These are phyloP conservation scores for Crocidura indochinensis DNA, from an alignment of 2,797 vertebrate species.

Conservation along the genomic window DNA sequence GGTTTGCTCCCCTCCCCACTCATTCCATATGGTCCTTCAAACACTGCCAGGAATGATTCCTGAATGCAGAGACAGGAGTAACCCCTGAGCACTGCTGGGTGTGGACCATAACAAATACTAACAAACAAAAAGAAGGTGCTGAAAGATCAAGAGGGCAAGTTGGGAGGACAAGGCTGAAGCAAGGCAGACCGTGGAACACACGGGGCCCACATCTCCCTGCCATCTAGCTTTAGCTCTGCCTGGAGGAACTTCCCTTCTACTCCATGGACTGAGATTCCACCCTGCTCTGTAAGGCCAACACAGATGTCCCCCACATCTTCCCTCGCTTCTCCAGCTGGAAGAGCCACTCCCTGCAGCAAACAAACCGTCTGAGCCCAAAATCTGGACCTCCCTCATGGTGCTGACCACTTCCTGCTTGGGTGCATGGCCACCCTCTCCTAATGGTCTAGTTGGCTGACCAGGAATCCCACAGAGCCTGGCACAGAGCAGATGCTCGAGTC, in stretches of 20 bases:
- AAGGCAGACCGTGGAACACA: not conserved
- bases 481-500: not conserved
- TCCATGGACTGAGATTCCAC: conserved; percentile 10
- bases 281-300: conserved; percentile 16
- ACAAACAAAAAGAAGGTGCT: not conserved
- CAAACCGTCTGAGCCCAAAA: conserved; percentile 52
- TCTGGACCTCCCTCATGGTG: conserved; percentile 62
- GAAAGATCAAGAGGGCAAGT: not conserved
- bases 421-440: not conserved
- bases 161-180: not conserved
- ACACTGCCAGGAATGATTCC: too few relatives aligned
- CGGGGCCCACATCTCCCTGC: too few relatives aligned
- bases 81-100: too few relatives aligned
- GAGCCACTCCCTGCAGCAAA: conserved; percentile 66
- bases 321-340: conserved; percentile 73
- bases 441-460: not conserved
- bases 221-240: not conserved
- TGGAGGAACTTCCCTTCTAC: not conserved
- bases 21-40: too few relatives aligned
- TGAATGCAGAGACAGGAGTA: too few relatives aligned
- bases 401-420: conserved; percentile 75
- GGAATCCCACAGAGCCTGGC: not conserved
- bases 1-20: too few relatives aligned
- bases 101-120: not conserved
- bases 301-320: conserved; percentile 64